Base-by-base conservation (phyloP, 2,797 vertebrate species). In the Ctenosaura bakeri region DNA sequence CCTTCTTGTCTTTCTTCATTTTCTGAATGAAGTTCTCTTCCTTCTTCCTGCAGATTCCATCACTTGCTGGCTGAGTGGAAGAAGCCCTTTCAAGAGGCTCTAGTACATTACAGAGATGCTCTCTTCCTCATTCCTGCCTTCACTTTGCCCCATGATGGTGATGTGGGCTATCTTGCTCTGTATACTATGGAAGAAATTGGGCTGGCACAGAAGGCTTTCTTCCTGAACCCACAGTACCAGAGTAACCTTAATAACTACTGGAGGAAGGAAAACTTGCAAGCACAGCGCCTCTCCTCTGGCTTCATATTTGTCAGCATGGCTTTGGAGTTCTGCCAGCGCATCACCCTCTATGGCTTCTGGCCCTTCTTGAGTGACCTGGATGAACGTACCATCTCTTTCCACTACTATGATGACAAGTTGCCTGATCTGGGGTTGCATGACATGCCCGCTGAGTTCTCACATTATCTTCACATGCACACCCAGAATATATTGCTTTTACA, bases 271-370 rank as follows among this genome's bases (percentile, higher is more conserved):
- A 90, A 92, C 2, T 80, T 95, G 1, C 62, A 0, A 1, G 46
- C 54, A n/a, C 0, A 0, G 0, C 93, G 95, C 8, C 90, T 96
- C 24, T 94, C 95, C 6, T 64, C 94, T 0, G 96, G 96, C 3
- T 85, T 96, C 32, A 91, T 95, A 84, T 9, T 96, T 32, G 88
- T 82, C 16, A 96, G 50, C 35, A 24, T 74, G 0, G 96, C 95
- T 1, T 16, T 96, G 35, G 96, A 96, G 42, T n/a, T 96, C 24
- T 96, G 96, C 32, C 73, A 94, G 14, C 42, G 82, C 1, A 89
- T 96, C 64, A 88, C 91, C 12, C 90, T 96, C 18, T 96, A 96
- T 2, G 96, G 96, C 1, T 96, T 96, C 71, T 96, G 96, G 95
- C 96, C 95, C 1, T 96, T 96, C 26, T 29, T 0, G 1, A 14